These are phyloP conservation scores for Myiozetetes cayanensis DNA, from an alignment of 2,113 vertebrate genomes.

Conservation along the genomic window DNA sequence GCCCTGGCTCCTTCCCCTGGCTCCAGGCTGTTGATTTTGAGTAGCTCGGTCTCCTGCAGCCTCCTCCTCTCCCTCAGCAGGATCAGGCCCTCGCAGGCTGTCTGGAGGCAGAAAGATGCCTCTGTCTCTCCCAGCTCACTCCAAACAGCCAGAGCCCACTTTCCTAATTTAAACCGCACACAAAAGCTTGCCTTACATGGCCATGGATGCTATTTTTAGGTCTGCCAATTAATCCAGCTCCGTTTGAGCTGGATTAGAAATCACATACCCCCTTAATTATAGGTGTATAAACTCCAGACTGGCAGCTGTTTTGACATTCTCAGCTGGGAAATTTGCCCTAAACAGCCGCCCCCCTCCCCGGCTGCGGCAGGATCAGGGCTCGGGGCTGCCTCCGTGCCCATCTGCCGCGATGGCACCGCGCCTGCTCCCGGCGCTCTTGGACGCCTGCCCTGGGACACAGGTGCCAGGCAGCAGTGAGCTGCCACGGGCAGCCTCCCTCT, in stretches of 20 bases:
- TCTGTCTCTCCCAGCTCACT: not conserved
- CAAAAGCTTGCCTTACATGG: conserved; percentile 65
- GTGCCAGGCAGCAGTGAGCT: conserved; percentile 47
- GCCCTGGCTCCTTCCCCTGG: not conserved
- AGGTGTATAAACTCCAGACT: conserved; percentile 65
- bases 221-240: conserved; percentile 67
- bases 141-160: conserved; percentile 1
- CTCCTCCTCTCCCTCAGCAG: not conserved
- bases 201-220: conserved; percentile 59
- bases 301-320: conserved; percentile 70
- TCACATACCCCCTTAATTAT: conserved; percentile 69
- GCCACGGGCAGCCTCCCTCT: not conserved
- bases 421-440: conserved; percentile 40
- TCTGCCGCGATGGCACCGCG: conserved; percentile 51
- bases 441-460: conserved; percentile 57
- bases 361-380: not conserved
- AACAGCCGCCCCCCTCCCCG: conserved; percentile 19
- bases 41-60: fast-evolving
- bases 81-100: not conserved
- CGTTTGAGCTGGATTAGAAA: conserved; percentile 68
- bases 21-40: not conserved
- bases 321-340: conserved; percentile 65
- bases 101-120: not conserved
- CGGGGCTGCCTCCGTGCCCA: conserved; percentile 28
- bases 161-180: conserved; percentile 33